Evolutionary conservation across 92 coral and sea anemone species (phyloP).

Genomic region (Siderastrea radians): DNA sequence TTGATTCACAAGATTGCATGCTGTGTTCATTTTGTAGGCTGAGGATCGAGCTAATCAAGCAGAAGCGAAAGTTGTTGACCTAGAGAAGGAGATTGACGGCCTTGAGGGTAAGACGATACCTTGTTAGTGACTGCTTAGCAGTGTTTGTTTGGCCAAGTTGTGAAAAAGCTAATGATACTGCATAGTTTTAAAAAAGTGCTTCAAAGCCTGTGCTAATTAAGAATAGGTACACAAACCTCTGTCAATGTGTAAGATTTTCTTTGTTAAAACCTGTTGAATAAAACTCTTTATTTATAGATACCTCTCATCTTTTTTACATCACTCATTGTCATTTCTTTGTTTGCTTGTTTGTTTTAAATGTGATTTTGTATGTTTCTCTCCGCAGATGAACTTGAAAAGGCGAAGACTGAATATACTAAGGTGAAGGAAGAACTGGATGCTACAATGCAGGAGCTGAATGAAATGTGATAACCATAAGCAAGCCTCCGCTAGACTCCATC

Average conservation of each 20-base stretch:
- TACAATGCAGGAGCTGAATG: constrained; percentile 91
- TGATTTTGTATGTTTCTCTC: not conserved
- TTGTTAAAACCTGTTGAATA: too few species aligned
- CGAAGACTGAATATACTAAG: constrained; percentile 83
- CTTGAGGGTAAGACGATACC: constrained; percentile 77
- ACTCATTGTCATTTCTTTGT: not conserved
- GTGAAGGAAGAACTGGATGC: constrained; percentile 90
- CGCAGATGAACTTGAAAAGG: constrained; percentile 86
- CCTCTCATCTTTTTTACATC: not conserved
- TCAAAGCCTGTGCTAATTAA: too few species aligned
- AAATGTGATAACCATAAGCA: constrained; percentile 69
- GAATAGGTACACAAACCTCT: too few species aligned
- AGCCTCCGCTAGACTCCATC: not conserved
- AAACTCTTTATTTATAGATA: too few species aligned
- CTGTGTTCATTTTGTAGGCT: constrained; percentile 64
- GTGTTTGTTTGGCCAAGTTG: too few species aligned
- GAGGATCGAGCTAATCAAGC: constrained; percentile 91
- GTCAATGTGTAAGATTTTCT: too few species aligned
- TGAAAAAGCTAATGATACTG: too few species aligned
- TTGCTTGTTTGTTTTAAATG: too few species aligned
- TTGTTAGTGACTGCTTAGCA: not conserved
- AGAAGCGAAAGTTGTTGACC: constrained; percentile 77
- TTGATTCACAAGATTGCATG: not conserved
- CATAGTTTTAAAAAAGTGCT: too few species aligned
- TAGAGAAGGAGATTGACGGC: constrained; percentile 89